These are phyloP conservation scores for Conistra vaccinii DNA, from an alignment of 2,888 invertebrate genomes.

Conservation along the genomic window DNA sequence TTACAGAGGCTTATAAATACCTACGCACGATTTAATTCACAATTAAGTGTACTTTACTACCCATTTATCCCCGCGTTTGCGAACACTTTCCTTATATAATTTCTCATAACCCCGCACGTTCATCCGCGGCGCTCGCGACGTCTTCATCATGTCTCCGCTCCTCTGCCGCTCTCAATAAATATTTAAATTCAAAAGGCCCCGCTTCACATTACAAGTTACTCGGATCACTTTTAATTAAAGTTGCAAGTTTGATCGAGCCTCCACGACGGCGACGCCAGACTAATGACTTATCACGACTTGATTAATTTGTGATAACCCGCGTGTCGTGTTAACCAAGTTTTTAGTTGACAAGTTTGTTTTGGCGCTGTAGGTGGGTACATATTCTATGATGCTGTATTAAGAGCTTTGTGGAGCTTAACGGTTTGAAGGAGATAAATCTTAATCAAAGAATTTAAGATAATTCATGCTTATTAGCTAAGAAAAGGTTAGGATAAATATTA, in stretches of 20 bases:
- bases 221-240: slow-evolving; percentile 68
- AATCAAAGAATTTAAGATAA: slow-evolving; percentile 7
- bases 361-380: not conserved
- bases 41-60: slow-evolving; percentile 24
- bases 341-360: slow-evolving; percentile 43
- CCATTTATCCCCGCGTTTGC: slow-evolving; percentile 9
- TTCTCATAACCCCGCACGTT: slow-evolving; percentile 7
- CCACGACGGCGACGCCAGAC: slow-evolving; percentile 48
- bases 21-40: slow-evolving; percentile 4
- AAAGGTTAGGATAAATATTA: not conserved
- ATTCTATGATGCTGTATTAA: slow-evolving; percentile 25
- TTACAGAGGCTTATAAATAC: not conserved
- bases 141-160: slow-evolving; percentile 36
- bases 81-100: slow-evolving; percentile 27
- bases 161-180: slow-evolving; percentile 59
- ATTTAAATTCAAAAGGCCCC: slow-evolving; percentile 65
- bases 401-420: not conserved
- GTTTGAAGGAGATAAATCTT: slow-evolving; percentile 8
- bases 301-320: slow-evolving; percentile 66
- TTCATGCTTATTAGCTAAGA: not conserved
- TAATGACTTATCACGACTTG: slow-evolving; percentile 65
- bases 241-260: slow-evolving; percentile 65
- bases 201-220: slow-evolving; percentile 62
- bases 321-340: slow-evolving; percentile 50
- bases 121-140: slow-evolving; percentile 8